These are phyloP conservation scores for Yasuhikotakia modesta DNA, from an alignment of 2,797 vertebrate genomes.

Conservation along the genomic window DNA sequence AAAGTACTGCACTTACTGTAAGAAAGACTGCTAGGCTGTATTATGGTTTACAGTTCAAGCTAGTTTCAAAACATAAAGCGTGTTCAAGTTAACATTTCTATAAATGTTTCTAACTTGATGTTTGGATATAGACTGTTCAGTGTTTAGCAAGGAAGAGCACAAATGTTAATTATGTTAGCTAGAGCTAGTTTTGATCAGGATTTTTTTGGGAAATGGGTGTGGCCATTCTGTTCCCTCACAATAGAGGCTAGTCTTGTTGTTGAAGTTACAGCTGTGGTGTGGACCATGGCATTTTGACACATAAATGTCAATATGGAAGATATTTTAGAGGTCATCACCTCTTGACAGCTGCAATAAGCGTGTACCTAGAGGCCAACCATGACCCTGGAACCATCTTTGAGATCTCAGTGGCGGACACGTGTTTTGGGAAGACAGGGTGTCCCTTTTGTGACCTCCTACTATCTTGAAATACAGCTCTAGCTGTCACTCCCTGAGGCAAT, in stretches of 20 bases:
- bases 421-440: slow-evolving; percentile 6
- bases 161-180: neutral
- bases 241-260: neutral
- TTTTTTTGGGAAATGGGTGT: no score
- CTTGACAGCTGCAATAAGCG: slow-evolving; percentile 23
- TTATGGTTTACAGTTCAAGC: slow-evolving; percentile 47
- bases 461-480: slow-evolving; percentile 22
- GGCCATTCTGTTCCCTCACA: no score
- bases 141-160: neutral
- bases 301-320: slow-evolving; percentile 14
- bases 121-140: neutral
- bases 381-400: slow-evolving; percentile 38
- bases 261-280: neutral
- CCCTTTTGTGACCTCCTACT: slow-evolving; percentile 21
- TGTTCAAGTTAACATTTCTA: no score
- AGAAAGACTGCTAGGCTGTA: slow-evolving; percentile 40
- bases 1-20: slow-evolving; percentile 23
- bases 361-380: slow-evolving; percentile 2
- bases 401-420: slow-evolving; percentile 34
- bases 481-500: slow-evolving; percentile 38
- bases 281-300: neutral
- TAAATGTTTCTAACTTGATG: neutral
- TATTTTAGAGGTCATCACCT: slow-evolving; percentile 30
- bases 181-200: no score
- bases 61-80: slow-evolving; percentile 23